A percentile compares a stretch with the other conserved stretches of the same genome.
These are phyloP conservation scores for Hippocampus zosterae DNA, from an alignment of 2,113 vertebrate species.

Conservation along the genomic window DNA sequence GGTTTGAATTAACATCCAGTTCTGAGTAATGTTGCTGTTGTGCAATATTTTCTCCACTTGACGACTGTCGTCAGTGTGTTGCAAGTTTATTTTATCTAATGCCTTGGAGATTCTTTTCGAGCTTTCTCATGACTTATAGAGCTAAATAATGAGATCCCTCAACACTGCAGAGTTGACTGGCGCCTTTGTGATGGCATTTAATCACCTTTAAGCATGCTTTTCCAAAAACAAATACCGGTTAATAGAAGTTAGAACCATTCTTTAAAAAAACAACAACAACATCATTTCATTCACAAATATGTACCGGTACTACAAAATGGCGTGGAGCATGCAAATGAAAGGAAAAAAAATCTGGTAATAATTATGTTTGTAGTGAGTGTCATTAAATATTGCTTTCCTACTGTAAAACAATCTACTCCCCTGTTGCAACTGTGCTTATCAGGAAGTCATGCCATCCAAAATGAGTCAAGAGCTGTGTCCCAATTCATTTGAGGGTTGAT, in stretches of 20 bases:
- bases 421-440: background rate
- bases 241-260: background rate
- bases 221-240: too few relatives aligned
- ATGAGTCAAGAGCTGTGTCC: background rate
- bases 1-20: too few relatives aligned
- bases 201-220: background rate
- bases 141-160: too few relatives aligned
- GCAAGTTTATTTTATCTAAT: too few relatives aligned
- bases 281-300: background rate
- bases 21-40: too few relatives aligned
- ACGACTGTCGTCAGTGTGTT: too few relatives aligned
- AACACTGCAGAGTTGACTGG: background rate
- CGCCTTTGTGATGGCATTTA: background rate
- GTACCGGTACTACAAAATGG: background rate
- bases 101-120: too few relatives aligned
- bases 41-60: too few relatives aligned
- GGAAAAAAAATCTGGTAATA: background rate
- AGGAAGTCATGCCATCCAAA: background rate
- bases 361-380: background rate
- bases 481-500: background rate
- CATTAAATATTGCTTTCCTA: background rate
- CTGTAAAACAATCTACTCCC: background rate
- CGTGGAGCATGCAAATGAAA: background rate
- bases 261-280: background rate
- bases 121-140: too few relatives aligned